Evolutionary conservation across 2,113 vertebrate species (phyloP).

Genomic region (Myotis yumanensis): DNA sequence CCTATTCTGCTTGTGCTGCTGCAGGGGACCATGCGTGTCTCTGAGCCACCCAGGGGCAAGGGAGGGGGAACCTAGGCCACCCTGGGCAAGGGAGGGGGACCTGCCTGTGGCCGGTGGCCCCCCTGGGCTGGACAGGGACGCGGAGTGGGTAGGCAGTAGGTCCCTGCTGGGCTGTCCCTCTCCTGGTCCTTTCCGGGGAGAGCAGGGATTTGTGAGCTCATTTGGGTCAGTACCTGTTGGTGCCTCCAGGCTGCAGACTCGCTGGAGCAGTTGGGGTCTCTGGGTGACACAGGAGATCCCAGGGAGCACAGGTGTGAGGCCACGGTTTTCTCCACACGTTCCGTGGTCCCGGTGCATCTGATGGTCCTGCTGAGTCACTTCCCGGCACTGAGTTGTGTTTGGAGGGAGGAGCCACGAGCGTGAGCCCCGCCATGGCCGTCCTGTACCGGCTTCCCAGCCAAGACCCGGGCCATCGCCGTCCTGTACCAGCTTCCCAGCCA

Average conservation of each 20-base stretch:
- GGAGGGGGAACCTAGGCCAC: no score
- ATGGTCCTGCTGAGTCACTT: background rate
- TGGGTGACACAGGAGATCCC: background rate
- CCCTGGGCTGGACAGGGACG: accelerated
- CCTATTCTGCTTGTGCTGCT: background rate
- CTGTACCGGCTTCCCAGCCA: no score
- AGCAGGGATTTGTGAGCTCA: accelerated
- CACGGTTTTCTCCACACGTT: background rate
- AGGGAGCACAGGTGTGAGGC: background rate
- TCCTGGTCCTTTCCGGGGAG: background rate
- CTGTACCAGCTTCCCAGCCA: no score
- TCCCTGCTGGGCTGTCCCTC: background rate
- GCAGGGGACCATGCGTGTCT: background rate
- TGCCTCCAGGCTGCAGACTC: background rate
- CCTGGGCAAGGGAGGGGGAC: background rate
- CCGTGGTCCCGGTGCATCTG: background rate
- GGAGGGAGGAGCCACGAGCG: background rate
- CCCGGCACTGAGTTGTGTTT: background rate
- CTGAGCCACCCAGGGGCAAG: background rate
- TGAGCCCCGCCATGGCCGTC: no score
- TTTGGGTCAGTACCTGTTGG: background rate
- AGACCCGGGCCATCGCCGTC: no score
- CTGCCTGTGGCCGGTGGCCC: accelerated
- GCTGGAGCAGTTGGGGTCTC: background rate
- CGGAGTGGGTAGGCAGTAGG: background rate